Evolutionary conservation across 1,140 invertebrate genomes (phyloP).

Genomic region (Pseudomyrmex pallidus): DNA sequence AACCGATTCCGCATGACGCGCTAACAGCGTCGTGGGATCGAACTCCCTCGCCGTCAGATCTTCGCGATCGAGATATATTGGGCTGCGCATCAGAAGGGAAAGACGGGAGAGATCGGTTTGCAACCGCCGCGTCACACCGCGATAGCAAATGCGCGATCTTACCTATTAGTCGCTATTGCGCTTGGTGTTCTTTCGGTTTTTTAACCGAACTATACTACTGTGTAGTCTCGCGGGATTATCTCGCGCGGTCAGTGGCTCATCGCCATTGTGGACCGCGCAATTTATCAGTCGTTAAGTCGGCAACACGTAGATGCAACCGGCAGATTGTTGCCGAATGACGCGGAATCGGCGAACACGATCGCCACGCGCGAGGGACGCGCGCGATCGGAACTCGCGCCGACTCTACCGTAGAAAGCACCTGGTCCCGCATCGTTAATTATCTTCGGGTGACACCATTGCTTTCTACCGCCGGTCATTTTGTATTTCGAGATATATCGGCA

Average conservation of each 20-base stretch:
- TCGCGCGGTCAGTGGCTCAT: conserved; percentile 65
- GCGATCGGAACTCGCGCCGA: conserved; percentile 36
- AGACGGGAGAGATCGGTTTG: not conserved
- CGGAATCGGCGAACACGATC: conserved; percentile 68
- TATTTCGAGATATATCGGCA: conserved; percentile 19
- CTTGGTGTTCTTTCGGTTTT: not conserved
- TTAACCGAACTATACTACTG: not conserved
- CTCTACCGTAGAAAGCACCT: conserved; percentile 39
- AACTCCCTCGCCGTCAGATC: conserved; percentile 59
- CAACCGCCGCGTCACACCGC: not conserved
- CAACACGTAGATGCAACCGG: conserved; percentile 67
- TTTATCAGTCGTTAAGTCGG: conserved; percentile 78
- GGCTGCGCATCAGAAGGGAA: not conserved
- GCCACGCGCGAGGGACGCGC: conserved; percentile 51
- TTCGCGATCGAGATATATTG: conserved; percentile 64
- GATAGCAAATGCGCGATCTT: conserved; percentile 43
- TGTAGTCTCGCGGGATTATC: conserved; percentile 30
- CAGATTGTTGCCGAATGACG: conserved; percentile 63
- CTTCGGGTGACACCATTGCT: conserved; percentile 11
- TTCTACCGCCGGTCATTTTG: conserved; percentile 15
- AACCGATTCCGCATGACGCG: conserved; percentile 59
- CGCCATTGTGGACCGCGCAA: conserved; percentile 70
- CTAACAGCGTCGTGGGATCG: conserved; percentile 71
- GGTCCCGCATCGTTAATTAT: conserved; percentile 54
- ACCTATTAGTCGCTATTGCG: conserved; percentile 38